Conservation (phyloP, 1,140 invertebrate genomes). For the Drosophila kurseongensis region DNA sequence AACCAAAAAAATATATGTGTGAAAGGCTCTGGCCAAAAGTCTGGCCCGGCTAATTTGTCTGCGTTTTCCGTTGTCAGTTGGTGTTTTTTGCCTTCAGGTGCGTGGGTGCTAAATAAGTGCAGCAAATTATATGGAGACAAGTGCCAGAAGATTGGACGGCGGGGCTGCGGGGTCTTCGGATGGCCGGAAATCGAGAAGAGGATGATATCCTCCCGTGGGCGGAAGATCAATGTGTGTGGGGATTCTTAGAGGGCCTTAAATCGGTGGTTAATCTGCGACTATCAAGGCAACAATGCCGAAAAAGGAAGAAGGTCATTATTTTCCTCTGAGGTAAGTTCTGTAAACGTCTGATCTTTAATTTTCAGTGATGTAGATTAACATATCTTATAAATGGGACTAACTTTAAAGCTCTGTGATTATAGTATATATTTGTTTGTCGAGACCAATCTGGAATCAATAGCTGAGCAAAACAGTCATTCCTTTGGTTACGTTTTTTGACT, state of each 20-base stretch:
- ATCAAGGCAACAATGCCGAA: constrained; percentile 14
- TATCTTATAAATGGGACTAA: too few species aligned
- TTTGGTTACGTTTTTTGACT: too few species aligned
- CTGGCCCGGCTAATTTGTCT: constrained; percentile 65
- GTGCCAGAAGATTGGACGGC: constrained; percentile 34
- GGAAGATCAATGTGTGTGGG: constrained; percentile 34
- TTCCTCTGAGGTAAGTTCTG: background rate
- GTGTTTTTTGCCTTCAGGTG: constrained; percentile 26
- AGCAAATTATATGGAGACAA: constrained; percentile 80
- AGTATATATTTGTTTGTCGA: too few species aligned
- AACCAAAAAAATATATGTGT: constrained; percentile 26
- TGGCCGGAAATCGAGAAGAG: constrained; percentile 67
- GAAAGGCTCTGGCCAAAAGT: constrained; percentile 54
- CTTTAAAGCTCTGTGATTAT: too few species aligned
- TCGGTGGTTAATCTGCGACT: constrained; percentile 24
- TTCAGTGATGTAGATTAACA: too few species aligned
- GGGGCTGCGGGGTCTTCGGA: background rate
- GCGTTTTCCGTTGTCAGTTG: constrained; percentile 34
- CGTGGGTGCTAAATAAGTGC: constrained; percentile 80
- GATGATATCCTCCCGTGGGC: constrained; percentile 53
- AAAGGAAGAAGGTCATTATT: constrained; percentile 4
- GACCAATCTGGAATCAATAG: too few species aligned
- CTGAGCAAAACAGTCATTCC: too few species aligned
- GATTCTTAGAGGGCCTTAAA: constrained; percentile 12
- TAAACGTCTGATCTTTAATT: too few species aligned